phyloP scores from a whole-genome alignment of 1,140 invertebrate genomes.

The Brachionus manjavacas region DNA sequence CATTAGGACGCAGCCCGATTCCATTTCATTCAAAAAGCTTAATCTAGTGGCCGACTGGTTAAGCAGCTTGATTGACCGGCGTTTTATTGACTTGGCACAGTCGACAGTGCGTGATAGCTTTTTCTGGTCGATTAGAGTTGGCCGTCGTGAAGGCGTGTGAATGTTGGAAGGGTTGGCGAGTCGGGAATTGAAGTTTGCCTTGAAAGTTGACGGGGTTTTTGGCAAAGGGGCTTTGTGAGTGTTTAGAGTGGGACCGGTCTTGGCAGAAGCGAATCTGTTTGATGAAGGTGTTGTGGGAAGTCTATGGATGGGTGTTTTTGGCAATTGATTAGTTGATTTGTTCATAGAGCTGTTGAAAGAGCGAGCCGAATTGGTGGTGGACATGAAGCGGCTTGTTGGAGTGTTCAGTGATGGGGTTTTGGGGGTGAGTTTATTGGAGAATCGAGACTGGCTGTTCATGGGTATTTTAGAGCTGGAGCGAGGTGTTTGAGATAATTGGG shows the following conservation, averaged over 20 bases:
- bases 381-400: neutral
- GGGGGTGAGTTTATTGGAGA: neutral
- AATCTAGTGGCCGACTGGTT: neutral
- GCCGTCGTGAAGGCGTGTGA: neutral
- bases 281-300: neutral
- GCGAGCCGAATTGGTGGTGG: neutral
- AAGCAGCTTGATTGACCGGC: neutral
- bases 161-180: neutral
- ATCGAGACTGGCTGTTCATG: neutral
- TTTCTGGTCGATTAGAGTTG: neutral
- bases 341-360: neutral
- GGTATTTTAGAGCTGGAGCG: neutral
- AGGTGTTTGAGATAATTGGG: neutral
- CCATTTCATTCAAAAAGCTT: slow-evolving; percentile 27
- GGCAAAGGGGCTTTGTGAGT: neutral
- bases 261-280: neutral
- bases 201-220: neutral
- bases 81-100: slow-evolving; percentile 13
- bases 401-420: neutral
- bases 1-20: slow-evolving; percentile 3
- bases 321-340: neutral
- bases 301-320: neutral
- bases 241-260: neutral
- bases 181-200: neutral
- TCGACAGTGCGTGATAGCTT: neutral